Evolutionary conservation across 2,113 vertebrate species (phyloP).

Genomic region (Stegostoma tigrinum): DNA sequence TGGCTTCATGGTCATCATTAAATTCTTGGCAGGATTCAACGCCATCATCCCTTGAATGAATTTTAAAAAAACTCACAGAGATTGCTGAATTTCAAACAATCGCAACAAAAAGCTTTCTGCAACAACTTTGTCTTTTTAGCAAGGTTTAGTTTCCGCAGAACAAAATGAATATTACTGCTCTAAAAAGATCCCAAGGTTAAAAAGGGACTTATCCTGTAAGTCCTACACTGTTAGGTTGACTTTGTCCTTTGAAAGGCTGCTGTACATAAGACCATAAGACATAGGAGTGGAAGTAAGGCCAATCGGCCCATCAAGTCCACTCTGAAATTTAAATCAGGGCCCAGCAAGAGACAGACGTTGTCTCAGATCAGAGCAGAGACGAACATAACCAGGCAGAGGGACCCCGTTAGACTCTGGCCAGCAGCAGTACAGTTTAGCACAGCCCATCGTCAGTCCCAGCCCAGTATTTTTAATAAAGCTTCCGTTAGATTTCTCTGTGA

Average conservation of each 20-base stretch:
- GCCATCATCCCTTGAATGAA: too few species aligned
- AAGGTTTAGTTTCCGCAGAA: neutral
- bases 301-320: too few species aligned
- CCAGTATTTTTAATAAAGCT: too few species aligned
- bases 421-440: neutral
- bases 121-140: neutral
- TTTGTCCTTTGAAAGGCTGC: neutral
- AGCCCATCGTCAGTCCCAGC: neutral
- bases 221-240: neutral
- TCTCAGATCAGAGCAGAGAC: neutral
- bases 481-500: neutral
- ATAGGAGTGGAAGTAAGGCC: too few species aligned
- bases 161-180: neutral
- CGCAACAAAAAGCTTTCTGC: neutral
- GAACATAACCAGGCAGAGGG: too few species aligned
- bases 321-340: too few species aligned
- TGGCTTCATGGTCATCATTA: too few species aligned
- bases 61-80: too few species aligned
- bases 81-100: too few species aligned
- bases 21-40: too few species aligned
- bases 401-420: neutral
- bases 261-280: too few species aligned
- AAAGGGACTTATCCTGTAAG: neutral
- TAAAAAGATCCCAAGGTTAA: neutral
- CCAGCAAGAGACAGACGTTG: neutral